Evolutionary conservation across 2,797 vertebrate species (phyloP).

Genomic region (Gadopsis marmoratus): DNA sequence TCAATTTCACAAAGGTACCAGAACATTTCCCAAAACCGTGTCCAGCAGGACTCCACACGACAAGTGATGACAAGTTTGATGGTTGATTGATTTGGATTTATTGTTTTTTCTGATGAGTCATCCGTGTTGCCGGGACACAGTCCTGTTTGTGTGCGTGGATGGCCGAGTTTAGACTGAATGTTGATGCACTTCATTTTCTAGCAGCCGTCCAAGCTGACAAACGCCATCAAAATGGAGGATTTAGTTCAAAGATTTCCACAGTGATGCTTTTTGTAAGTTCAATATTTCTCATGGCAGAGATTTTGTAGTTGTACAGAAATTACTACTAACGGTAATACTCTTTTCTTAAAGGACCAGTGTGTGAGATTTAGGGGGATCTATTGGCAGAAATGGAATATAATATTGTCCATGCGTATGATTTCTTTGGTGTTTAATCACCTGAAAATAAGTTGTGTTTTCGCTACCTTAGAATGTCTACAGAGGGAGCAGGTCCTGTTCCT

Average conservation of each 20-base stretch:
- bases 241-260: neutral
- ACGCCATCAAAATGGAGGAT: neutral
- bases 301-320: conserved; percentile 27
- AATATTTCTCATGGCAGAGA: neutral
- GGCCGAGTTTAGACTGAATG: neutral
- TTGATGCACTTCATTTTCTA: neutral
- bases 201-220: neutral
- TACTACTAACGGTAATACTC: neutral
- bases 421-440: too few relatives aligned
- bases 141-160: neutral
- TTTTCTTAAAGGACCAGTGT: too few relatives aligned
- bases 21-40: neutral
- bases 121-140: neutral
- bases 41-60: neutral
- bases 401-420: too few relatives aligned
- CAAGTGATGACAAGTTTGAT: neutral
- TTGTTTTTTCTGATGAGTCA: neutral
- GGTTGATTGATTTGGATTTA: neutral
- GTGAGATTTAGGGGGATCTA: too few relatives aligned
- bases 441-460: too few relatives aligned
- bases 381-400: too few relatives aligned
- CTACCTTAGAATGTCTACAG: too few relatives aligned
- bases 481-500: too few relatives aligned
- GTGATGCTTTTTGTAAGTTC: conserved; percentile 6
- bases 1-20: conserved; percentile 4